A percentile compares a stretch with the other conserved stretches of the same genome.
Evolutionary conservation across 2,797 vertebrate species (phyloP).

Genomic region (Bovichtus variegatus): DNA sequence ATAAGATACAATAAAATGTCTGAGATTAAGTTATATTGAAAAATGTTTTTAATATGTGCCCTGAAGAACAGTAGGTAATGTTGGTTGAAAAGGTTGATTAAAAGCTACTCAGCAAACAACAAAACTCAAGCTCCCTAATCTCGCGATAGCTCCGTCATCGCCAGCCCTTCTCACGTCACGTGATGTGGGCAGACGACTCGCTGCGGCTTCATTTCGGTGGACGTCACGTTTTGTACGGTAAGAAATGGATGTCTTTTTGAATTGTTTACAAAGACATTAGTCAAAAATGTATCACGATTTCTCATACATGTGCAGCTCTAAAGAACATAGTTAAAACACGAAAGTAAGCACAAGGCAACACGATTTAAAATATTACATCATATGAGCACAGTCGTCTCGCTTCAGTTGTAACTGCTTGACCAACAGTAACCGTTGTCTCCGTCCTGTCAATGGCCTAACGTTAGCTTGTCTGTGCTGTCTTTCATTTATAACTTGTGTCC

Average conservation of each 20-base stretch:
- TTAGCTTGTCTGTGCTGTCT: slow-evolving; percentile 3
- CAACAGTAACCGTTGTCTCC: slow-evolving; percentile 24
- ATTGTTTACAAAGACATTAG: slow-evolving; percentile 40
- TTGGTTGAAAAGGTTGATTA: no score
- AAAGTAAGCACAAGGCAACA: background rate
- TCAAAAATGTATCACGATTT: background rate
- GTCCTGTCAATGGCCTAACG: slow-evolving; percentile 16
- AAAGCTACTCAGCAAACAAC: background rate
- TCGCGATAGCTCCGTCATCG: slow-evolving; percentile 50
- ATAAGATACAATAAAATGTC: no score
- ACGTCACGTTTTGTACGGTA: slow-evolving; percentile 62
- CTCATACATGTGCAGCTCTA: fast-evolving
- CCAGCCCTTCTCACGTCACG: slow-evolving; percentile 37
- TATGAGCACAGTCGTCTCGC: background rate
- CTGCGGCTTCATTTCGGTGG: slow-evolving; percentile 50
- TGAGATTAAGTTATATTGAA: no score
- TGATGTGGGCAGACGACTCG: slow-evolving; percentile 46
- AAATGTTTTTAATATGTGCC: background rate
- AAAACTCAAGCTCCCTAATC: background rate
- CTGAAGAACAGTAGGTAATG: background rate
- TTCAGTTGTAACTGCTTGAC: slow-evolving; percentile 10
- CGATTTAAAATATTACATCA: background rate
- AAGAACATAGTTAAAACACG: fast-evolving
- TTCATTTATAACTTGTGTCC: background rate
- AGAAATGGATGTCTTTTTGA: slow-evolving; percentile 44